Conservation (phyloP, 2,113 vertebrate species). For the Falcunculus frontatus region DNA sequence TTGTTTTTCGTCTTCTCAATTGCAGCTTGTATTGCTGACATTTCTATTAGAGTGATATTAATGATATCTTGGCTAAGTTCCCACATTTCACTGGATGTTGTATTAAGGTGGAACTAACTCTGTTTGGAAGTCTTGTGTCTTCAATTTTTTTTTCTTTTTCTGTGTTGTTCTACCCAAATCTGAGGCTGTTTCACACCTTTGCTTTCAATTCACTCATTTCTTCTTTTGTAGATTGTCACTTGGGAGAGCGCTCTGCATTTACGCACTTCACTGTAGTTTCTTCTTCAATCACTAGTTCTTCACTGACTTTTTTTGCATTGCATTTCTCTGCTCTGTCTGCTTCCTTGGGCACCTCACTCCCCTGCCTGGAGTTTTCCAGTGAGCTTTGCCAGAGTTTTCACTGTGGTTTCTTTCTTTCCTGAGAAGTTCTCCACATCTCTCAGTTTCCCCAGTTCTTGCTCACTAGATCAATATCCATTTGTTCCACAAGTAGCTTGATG, state of each 20-base stretch:
- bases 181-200: neutral
- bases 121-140: neutral
- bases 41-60: neutral
- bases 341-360: neutral
- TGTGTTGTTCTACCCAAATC: neutral
- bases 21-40: neutral
- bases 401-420: neutral
- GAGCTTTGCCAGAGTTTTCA: neutral
- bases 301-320: neutral
- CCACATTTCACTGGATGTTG: neutral
- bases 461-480: fast-evolving
- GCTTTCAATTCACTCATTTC: neutral
- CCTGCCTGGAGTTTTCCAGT: neutral
- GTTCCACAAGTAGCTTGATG: neutral
- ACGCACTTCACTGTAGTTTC: neutral
- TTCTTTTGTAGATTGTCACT: neutral
- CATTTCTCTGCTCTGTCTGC: neutral
- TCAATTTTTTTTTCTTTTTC: neutral
- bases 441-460: neutral
- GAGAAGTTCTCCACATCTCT: neutral
- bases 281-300: neutral
- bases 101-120: neutral
- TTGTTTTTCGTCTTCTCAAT: neutral
- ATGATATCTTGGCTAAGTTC: neutral
- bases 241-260: neutral